Evolutionary conservation across 2,888 invertebrate species (phyloP), one percentile per base, ranked within the genome.

Genomic region (Bedellia somnulentella): DNA sequence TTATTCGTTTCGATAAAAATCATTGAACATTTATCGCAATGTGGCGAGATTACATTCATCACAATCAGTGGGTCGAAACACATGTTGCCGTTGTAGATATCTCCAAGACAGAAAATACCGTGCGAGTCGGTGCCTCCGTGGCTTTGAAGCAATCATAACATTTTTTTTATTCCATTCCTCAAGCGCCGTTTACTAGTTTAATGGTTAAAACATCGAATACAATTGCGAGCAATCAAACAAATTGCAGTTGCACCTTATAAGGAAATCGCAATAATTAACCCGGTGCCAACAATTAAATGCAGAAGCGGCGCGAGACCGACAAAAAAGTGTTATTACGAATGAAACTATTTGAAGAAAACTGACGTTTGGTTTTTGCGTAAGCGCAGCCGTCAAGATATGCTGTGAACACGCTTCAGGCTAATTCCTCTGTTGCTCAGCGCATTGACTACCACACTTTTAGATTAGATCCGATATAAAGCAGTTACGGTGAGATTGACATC

Each of bases 221-320:
- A 57, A 57, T 64, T 63, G 62, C 52, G 45, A 47, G 61, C 52
- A 64, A 62, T 68, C 59, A 62, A 60, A 67, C 57, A 63, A 70
- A 71, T 70, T 67, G 58, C 59, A 46, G 53, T 52, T 57, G 50
- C 51, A 42, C 52, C 57, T 50, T 63, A 55, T 59, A 64, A 60
- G 64, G 66, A 60, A 68, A 66, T 58, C 50, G 58, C 51, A 59
- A 58, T 59, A 59, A 58, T 60, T 53, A 55, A 46, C 43, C 48
- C 45, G 45, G 53, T 58, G 63, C 55, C 56, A 57, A 50, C 52
- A 54, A 70, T 73, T 68, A 71, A 64, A 68, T 57, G 59, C 64
- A 52, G 56, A 51, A 52, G 46, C 52, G 57, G 57, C 42, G 60
- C 58, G 62, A 44, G 52, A 61, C 66, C 35, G 40, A 9, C 25